Evolutionary conservation across 2,888 invertebrate species (phyloP), one percentile per base, ranked within the genome.

Genomic region (Phaonia tiefii): DNA sequence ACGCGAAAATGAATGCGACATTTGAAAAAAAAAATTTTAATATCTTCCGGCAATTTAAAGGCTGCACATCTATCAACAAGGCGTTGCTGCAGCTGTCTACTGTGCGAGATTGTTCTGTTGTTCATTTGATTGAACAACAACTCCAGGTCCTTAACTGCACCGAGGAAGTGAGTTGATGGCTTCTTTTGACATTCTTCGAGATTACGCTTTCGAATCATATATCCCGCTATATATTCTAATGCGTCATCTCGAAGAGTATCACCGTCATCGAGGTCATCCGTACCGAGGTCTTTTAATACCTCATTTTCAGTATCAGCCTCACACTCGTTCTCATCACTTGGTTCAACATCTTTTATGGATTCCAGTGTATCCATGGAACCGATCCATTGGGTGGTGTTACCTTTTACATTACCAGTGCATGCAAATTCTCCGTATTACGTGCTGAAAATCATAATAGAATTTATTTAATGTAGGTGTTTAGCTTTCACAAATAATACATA

Each of bases 211-310:
- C 17, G 22, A 22, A 73, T 39, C 1, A 72, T 63, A 54, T 65
- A 73, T 3, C 73, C 73, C 2, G 51, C 15, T 22, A 54, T 22
- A 42, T 65, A 54, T 26, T 73, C 73, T 8, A 73, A 44, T 37
- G 73, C 63, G 65, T 73, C 65, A 8, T 65, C 39, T 60, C 65
- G 15, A 65, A 73, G 73, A 65, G 11, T 22, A 51, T n/a, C n/a
- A n/a, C n/a, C n/a, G n/a, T n/a, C n/a, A n/a, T n/a, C n/a, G n/a
- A n/a, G n/a, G n/a, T n/a, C n/a, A n/a, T n/a, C n/a, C n/a, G n/a
- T n/a, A n/a, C 63, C 51, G n/a, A 63, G 11, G 26, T 51, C 72
- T 4, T 63, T 3, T 5, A 20, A 10, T 44, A 8, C 42, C 49
- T 67, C 17, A 0, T 20, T 10, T 7, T 20, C 49, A 4, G 17